These are phyloP conservation scores for Heliconius ismenius DNA, from an alignment of 2,888 invertebrate genomes.

Conservation along the genomic window DNA sequence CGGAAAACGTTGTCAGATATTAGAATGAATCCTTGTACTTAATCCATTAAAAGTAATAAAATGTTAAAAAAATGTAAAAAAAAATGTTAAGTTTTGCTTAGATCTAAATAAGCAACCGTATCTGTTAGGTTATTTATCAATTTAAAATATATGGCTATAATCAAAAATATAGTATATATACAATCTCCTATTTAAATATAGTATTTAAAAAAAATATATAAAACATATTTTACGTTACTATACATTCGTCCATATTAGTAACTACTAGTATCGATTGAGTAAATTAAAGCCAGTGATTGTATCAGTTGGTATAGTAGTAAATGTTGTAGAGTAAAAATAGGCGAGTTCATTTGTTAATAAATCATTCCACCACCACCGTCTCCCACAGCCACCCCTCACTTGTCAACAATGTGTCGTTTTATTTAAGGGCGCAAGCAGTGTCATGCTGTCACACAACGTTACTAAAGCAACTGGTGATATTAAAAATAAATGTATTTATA, in stretches of 20 bases:
- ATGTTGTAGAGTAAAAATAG: slow-evolving; percentile 49
- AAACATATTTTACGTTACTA: neutral
- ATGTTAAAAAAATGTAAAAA: too few species aligned
- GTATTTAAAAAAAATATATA: neutral
- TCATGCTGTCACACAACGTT: slow-evolving; percentile 44
- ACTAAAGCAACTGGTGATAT: slow-evolving; percentile 45
- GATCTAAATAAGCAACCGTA: too few species aligned
- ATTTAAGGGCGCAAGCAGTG: slow-evolving; percentile 55
- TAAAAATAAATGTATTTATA: slow-evolving; percentile 31
- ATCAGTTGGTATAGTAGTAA: slow-evolving; percentile 29
- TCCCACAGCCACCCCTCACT: slow-evolving; percentile 49
- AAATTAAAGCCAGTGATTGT: slow-evolving; percentile 33
- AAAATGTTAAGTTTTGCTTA: too few species aligned
- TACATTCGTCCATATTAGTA: slow-evolving; percentile 8
- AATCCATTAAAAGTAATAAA: too few species aligned
- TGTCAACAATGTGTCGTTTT: slow-evolving; percentile 71
- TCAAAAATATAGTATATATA: too few species aligned
- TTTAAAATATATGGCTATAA: too few species aligned
- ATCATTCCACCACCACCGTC: slow-evolving; percentile 57
- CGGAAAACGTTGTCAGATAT: too few species aligned
- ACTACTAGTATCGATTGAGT: slow-evolving; percentile 26
- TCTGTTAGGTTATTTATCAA: too few species aligned
- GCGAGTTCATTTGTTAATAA: slow-evolving; percentile 69
- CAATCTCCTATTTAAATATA: neutral
- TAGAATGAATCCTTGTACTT: too few species aligned